Percentiles rank a stretch among this genome's conserved stretches.
phyloP scores from a whole-genome alignment of 1,140 invertebrate genomes.

The Drosophila guanche region DNA sequence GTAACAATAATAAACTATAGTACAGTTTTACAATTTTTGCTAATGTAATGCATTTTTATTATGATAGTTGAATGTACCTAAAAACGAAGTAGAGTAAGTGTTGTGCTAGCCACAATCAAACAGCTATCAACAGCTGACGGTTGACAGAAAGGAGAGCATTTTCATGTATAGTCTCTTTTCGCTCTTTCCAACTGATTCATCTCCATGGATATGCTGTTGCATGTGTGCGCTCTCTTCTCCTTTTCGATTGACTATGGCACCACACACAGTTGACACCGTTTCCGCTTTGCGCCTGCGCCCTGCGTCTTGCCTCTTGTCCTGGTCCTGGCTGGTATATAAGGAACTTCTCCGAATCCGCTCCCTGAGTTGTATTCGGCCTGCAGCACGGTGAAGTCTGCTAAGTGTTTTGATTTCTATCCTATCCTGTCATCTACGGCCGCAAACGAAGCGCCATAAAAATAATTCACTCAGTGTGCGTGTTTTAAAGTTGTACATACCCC shows the following conservation, averaged over 20 bases:
- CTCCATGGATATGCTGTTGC: constrained; percentile 42
- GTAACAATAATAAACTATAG: too few relatives aligned
- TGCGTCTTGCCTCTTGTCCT: constrained; percentile 31
- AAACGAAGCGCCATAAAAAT: constrained; percentile 47
- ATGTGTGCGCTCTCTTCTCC: constrained; percentile 29
- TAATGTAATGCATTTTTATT: too few relatives aligned
- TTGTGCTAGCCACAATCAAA: too few relatives aligned
- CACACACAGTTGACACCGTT: constrained; percentile 60
- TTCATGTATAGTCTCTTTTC: too few relatives aligned
- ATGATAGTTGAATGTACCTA: too few relatives aligned
- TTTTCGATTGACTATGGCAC: constrained; percentile 5
- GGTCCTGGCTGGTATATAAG: constrained; percentile 51
- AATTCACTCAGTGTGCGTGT: constrained; percentile 65
- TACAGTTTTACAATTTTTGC: too few relatives aligned
- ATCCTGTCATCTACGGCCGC: constrained; percentile 13
- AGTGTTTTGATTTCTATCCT: neutral
- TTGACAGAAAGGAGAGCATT: too few relatives aligned
- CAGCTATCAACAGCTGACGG: too few relatives aligned
- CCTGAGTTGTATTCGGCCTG: constrained; percentile 68
- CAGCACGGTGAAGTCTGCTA: constrained; percentile 49
- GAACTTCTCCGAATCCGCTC: constrained; percentile 44
- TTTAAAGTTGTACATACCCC: constrained; percentile 48
- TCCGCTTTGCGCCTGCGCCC: constrained; percentile 74
- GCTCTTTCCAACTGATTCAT: too few relatives aligned
- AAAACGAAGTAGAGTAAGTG: too few relatives aligned